Evolutionary conservation across 2,888 invertebrate genomes (phyloP), one percentile per base, ranked within the genome.

Genomic region (Eilema caniola): DNA sequence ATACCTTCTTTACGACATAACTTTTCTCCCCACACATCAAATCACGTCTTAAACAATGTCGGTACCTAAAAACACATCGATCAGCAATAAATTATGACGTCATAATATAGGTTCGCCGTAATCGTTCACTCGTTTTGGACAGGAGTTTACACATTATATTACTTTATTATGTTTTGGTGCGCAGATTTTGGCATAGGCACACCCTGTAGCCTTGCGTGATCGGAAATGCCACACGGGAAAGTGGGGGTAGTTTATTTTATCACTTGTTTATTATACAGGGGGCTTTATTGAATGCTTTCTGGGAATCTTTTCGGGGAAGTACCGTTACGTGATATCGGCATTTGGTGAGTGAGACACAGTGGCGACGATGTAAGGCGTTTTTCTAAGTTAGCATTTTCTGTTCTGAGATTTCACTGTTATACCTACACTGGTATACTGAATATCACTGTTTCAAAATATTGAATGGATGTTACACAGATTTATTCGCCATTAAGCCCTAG

Each of bases 121-220:
- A 67, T 56, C 62, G 37, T 63, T 57, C 68, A 67, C 14, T 12
- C 20, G 62, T 53, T 23, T 16, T 23, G 33, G 62, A 62, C 68
- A 41, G 25, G 25, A 37, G 68, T 57, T 14, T 31, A 25, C 41
- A 59, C 33, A 59, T 24, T 28, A 60, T 33, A 31, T 59, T 71
- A 60, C 63, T 63, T 66, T 73, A 67, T 62, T 66, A 69, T 62
- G 68, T 73, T 69, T 61, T 70, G 67, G 41, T 41, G 62, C 72
- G 74, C 69, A 80, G 80, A 75, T 71, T 78, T 82, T 70, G 74
- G 71, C 71, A 65, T 70, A 63, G 82, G 82, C 62, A 77, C 59
- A 71, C 61, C 71, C 23, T 53, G 66, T 59, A 70, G 41, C 71
- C 77, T 79, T 70, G 72, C 33, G n/a, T 33, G 31, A 31, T 33